Percentiles rank a stretch among this genome's conserved stretches.
Evolutionary conservation across 1,140 invertebrate genomes (phyloP).

Genomic region (Polyergus mexicanus): DNA sequence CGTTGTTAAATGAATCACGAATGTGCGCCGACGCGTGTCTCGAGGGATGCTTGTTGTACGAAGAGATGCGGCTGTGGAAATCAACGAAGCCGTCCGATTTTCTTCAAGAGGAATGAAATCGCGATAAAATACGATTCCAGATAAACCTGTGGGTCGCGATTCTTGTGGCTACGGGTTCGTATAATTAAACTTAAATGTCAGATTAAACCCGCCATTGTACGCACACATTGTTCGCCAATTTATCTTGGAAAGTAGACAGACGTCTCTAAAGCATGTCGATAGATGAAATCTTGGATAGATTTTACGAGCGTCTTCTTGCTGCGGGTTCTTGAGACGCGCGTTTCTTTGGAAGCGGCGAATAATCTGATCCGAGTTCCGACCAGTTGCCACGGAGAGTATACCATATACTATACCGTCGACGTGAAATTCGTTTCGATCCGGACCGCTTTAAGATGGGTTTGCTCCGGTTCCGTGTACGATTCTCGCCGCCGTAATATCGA

Average conservation of each 20-base stretch:
- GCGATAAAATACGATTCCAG: background rate
- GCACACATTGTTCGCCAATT: conserved; percentile 19
- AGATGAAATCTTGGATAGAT: conserved; percentile 26
- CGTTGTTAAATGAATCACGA: conserved; percentile 63
- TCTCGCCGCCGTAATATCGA: conserved; percentile 70
- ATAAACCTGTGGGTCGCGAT: conserved; percentile 10
- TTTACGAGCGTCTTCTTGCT: conserved; percentile 13
- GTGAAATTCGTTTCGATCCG: conserved; percentile 72
- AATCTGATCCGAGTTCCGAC: conserved; percentile 15
- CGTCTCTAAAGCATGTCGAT: background rate
- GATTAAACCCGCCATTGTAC: conserved; percentile 25
- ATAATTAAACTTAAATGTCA: conserved; percentile 5
- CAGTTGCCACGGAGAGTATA: background rate
- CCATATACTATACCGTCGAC: conserved; percentile 60
- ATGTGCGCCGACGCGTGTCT: conserved; percentile 39
- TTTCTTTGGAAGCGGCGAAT: background rate
- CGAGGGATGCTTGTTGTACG: background rate
- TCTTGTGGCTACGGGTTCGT: background rate
- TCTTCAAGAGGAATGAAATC: conserved; percentile 1
- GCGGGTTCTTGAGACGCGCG: background rate
- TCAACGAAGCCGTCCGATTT: background rate
- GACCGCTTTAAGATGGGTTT: conserved; percentile 76
- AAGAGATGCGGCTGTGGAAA: background rate
- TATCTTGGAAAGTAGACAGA: background rate
- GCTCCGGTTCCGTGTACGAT: conserved; percentile 64